These are phyloP conservation scores for Diceros bicornis DNA, from an alignment of 2,797 vertebrate genomes.

Conservation along the genomic window DNA sequence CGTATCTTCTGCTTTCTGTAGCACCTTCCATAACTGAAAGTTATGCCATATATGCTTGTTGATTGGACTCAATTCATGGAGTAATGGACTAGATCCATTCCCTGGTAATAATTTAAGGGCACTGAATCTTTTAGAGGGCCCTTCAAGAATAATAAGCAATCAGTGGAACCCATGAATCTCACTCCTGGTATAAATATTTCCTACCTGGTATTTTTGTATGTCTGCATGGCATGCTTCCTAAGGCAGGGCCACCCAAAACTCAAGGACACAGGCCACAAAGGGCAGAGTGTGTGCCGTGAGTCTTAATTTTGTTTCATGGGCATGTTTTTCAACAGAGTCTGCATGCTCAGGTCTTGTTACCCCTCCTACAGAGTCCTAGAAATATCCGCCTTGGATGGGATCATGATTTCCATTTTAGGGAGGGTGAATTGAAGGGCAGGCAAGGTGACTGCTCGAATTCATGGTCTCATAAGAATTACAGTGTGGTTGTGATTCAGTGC, in stretches of 20 bases:
- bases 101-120: not conserved
- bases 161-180: no score
- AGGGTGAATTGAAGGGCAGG: not conserved
- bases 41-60: rapidly evolving
- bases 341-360: rapidly evolving
- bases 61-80: not conserved
- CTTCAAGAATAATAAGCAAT: not conserved
- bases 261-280: not conserved
- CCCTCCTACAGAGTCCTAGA: rapidly evolving
- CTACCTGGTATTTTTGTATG: rapidly evolving
- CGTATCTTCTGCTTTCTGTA: rapidly evolving
- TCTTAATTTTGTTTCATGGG: rapidly evolving
- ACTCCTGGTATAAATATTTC: not conserved
- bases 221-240: rapidly evolving
- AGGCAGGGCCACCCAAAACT: no score
- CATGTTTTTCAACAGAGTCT: not conserved
- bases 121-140: no score
- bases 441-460: not conserved
- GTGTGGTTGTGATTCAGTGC: not conserved
- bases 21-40: rapidly evolving
- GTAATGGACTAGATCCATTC: rapidly evolving
- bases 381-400: not conserved
- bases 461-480: not conserved
- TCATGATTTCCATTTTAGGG: not conserved
- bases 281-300: not conserved